Evolutionary conservation across 2,888 invertebrate species (phyloP).

Genomic region (Aleiodes testaceus): DNA sequence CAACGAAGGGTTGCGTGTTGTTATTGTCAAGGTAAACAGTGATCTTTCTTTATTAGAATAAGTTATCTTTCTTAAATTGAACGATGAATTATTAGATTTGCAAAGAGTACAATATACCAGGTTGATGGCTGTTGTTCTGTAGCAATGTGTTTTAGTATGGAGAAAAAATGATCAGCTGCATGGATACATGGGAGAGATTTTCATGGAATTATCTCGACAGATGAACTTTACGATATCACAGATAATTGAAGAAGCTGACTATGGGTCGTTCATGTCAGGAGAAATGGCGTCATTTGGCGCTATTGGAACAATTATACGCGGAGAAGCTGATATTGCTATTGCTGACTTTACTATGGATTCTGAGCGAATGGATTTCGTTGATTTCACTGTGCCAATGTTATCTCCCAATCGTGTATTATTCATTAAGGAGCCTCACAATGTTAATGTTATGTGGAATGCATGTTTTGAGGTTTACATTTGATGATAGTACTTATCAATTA

Average conservation of each 20-base stretch:
- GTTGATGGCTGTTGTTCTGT: neutral
- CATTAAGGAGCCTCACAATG: too few relatives aligned
- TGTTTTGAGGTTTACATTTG: constrained; percentile 67
- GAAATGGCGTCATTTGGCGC: constrained; percentile 64
- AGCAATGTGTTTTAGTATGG: constrained; percentile 36
- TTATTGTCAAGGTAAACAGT: too few relatives aligned
- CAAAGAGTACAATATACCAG: too few relatives aligned
- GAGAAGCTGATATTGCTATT: constrained; percentile 58
- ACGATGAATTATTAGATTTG: neutral
- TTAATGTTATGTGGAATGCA: constrained; percentile 58
- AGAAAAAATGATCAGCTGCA: constrained; percentile 47
- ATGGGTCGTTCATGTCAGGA: constrained; percentile 53
- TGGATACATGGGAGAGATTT: constrained; percentile 55
- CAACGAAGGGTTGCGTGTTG: too few relatives aligned
- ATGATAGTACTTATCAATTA: too few relatives aligned
- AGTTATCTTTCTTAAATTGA: too few relatives aligned
- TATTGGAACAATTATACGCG: constrained; percentile 53
- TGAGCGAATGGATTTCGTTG: constrained; percentile 53
- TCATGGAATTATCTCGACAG: constrained; percentile 54
- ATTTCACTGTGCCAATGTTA: constrained; percentile 62
- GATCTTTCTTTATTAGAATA: too few relatives aligned
- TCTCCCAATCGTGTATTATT: too few relatives aligned
- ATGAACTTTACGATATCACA: constrained; percentile 59
- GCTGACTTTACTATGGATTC: constrained; percentile 59
- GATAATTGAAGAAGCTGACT: constrained; percentile 40